Percentiles rank a stretch among this genome's conserved stretches.
phyloP scores from a whole-genome alignment of 2,113 vertebrate species.

The Mandrillus leucophaeus region DNA sequence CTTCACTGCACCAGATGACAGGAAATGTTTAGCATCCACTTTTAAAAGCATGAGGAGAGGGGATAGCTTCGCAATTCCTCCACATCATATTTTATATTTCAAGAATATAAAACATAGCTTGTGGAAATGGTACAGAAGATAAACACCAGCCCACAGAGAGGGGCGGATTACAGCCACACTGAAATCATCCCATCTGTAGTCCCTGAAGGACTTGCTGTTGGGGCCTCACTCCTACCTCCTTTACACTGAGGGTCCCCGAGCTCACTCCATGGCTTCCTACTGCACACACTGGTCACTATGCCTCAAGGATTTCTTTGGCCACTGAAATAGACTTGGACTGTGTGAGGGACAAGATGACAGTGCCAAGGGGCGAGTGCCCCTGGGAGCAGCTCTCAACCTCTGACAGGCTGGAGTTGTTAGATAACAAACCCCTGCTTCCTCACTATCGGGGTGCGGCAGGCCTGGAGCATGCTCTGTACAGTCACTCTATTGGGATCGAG shows the following conservation, averaged over 20 bases:
- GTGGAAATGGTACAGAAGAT: background rate
- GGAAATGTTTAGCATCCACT: constrained; percentile 72
- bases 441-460: fast-evolving
- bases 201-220: background rate
- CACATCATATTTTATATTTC: background rate
- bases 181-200: background rate
- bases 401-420: too few species aligned
- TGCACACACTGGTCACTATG: background rate
- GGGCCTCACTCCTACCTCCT: background rate
- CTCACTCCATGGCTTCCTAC: fast-evolving
- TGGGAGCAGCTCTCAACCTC: background rate
- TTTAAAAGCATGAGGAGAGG: constrained; percentile 56
- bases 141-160: background rate
- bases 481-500: too few species aligned
- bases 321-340: background rate
- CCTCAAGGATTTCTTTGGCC: background rate
- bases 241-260: fast-evolving
- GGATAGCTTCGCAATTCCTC: background rate
- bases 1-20: constrained; percentile 68
- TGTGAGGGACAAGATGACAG: background rate
- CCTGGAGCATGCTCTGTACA: fast-evolving
- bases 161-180: background rate
- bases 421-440: fast-evolving
- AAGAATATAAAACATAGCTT: background rate
- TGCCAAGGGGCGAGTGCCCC: fast-evolving